Evolutionary conservation across 2,888 invertebrate genomes (phyloP), one percentile per base, ranked within the genome.

Genomic region (Drosophila fungiperda): DNA sequence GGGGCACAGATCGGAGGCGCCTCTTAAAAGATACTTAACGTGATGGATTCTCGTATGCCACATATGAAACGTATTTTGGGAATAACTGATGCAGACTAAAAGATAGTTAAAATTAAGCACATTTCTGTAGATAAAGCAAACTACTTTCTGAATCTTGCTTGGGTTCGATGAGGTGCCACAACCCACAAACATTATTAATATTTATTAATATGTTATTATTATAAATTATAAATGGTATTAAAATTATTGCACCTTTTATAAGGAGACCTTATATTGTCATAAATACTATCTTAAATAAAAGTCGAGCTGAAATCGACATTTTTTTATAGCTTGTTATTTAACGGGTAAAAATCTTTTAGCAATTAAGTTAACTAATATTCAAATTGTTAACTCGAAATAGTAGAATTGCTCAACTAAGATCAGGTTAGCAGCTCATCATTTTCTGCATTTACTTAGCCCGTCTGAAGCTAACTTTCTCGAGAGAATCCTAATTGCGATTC

Each of bases 1-100:
- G 15, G 42, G 5, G 11, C n/a, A 5, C 17, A 50, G 40, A 40
- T 50, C 29, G 29, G 38, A 40, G 38, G 38, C 49, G 61, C 17
- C 53, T 40, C 54, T 50, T 38, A 23, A 62, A 33, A 23, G 8
- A 29, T 26, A 42, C 49, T 42, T 20, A 67, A 38, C 29, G 50
- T 52, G 36, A 58, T 58, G 42, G 53, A 15, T 32, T 23, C 2
- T n/a, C 36, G 38, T 17, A 45, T 45, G 17, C 23, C 45, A 23
- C 20, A 58, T 17, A 26, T 17, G 0, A 26, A 49, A 49, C 9
- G 8, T 26, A 45, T 49, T 15, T 11, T 42, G 17, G 11, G 20
- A 2, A 29, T 29, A 6, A 6, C 29, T 20, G 42, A 5, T 20
- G 26, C 15, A 26, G 15, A 26, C 15, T 35, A 48, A 48, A 8